Evolutionary conservation across 2,113 vertebrate species (phyloP), one percentile per base, ranked within the genome.

Genomic region (Mus pahari): DNA sequence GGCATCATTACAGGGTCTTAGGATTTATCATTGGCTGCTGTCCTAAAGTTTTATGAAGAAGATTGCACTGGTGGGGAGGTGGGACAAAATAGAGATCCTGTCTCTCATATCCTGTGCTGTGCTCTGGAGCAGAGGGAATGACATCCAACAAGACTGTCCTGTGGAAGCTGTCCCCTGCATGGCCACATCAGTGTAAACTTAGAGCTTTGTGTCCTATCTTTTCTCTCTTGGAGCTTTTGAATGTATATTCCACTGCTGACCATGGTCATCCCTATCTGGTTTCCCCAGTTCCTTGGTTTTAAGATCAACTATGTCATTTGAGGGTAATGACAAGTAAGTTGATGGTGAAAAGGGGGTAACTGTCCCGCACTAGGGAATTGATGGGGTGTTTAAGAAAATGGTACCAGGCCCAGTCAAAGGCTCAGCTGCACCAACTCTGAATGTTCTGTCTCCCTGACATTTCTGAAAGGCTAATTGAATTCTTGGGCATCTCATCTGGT

Each of bases 21-120:
- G 8, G 10, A 86, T 90, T 83, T 87, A 50, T 87, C 45, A 12
- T 16, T 91, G 92, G 94, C 96, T 45, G 5, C 50, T 90, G n/a
- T 94, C 88, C 94, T 95, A 39, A 83, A 86, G 86, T 90, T 75
- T 45, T 60, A 36, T 24, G 48, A 50, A 87, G 83, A 88, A 87
- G 83, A 88, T 91, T 70, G 94, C 81, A 55, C 26, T 86, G 90
- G 83, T 55, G 28, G 24, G 48, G 78, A 70, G 31, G 31, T 90
- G 64, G 60, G 68, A 36, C 13, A 45, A 0, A 0, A 8, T 20
- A 66, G 84, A 92, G 79, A 84, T 26, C n/a, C 64, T 39, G 31
- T 42, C 45, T 94, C 75, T 75, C 26, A 3, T n/a, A 62, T 42
- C 55, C 78, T 58, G 9, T 14, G 17, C 53, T 79, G 17, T 5